These are phyloP conservation scores for Adelges cooleyi DNA, from an alignment of 1,140 invertebrate species.

Conservation along the genomic window DNA sequence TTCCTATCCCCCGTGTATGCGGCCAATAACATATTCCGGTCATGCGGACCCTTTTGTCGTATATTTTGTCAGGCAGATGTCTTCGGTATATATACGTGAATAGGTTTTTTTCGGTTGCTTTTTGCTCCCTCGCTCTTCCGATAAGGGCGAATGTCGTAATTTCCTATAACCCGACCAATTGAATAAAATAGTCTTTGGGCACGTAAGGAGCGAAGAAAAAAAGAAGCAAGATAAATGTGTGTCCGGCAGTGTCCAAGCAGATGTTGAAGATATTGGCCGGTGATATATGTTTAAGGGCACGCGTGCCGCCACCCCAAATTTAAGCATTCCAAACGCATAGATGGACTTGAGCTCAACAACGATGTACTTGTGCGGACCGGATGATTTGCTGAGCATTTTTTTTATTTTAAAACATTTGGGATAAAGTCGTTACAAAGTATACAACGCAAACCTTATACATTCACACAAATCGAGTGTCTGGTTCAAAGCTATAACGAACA, in stretches of 20 bases:
- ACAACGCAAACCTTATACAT: no score
- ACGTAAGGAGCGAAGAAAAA: neutral
- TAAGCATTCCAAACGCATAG: constrained; percentile 3
- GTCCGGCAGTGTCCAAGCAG: constrained; percentile 3
- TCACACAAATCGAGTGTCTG: no score
- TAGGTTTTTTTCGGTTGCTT: neutral
- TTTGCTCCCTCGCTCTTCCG: neutral
- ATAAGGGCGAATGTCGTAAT: constrained; percentile 17
- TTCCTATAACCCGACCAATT: constrained; percentile 13
- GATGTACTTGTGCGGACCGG: no score
- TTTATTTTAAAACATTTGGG: no score
- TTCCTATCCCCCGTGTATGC: neutral
- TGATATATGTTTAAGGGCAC: neutral
- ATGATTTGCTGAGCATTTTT: no score
- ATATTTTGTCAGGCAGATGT: constrained; percentile 27
- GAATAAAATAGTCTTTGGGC: constrained; percentile 13
- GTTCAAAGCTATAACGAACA: no score
- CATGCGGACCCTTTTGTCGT: constrained; percentile 23
- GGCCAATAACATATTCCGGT: constrained; percentile 20
- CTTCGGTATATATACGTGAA: constrained; percentile 7
- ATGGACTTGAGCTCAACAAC: no score
- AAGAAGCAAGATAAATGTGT: constrained; percentile 18
- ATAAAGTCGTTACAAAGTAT: no score
- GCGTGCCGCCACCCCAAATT: neutral
- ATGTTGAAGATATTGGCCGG: constrained; percentile 23